Evolutionary conservation across 2,113 vertebrate genomes (phyloP).

Genomic region (Nannobrachium achirus): DNA sequence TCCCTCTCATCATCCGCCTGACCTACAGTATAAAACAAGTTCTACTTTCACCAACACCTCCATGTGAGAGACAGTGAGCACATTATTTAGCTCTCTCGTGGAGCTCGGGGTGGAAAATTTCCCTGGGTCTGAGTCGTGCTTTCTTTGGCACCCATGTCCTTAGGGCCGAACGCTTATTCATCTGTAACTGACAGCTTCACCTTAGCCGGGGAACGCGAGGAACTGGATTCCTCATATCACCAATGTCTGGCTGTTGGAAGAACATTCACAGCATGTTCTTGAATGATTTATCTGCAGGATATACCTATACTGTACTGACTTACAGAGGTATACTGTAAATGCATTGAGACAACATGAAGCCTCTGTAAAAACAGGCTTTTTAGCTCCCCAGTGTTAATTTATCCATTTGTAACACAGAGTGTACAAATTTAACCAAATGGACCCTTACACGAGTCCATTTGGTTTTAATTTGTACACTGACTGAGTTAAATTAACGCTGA

Average conservation of each 20-base stretch:
- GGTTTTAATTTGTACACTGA: no score
- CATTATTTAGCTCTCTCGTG: conserved; percentile 63
- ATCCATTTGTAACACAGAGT: no score
- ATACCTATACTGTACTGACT: no score
- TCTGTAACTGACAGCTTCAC: conserved; percentile 75
- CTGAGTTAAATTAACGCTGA: no score
- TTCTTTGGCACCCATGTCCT: conserved; percentile 75
- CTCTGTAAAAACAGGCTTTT: no score
- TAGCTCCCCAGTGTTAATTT: no score
- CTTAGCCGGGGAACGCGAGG: conserved; percentile 63
- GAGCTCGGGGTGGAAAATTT: conserved; percentile 68
- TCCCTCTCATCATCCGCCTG: conserved; percentile 44
- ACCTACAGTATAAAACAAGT: background rate
- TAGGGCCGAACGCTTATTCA: conserved; percentile 67
- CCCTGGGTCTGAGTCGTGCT: conserved; percentile 68
- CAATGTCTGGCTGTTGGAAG: conserved; percentile 28
- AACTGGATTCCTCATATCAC: conserved; percentile 33
- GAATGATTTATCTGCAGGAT: conserved; percentile 5
- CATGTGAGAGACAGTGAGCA: conserved; percentile 59
- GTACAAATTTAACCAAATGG: no score
- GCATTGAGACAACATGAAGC: background rate
- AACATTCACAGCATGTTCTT: conserved; percentile 20
- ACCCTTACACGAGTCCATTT: no score
- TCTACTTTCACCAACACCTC: conserved; percentile 54
- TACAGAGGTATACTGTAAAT: no score